These are phyloP conservation scores for Macrostomum lignano DNA, from an alignment of 1,140 invertebrate genomes.

Conservation along the genomic window DNA sequence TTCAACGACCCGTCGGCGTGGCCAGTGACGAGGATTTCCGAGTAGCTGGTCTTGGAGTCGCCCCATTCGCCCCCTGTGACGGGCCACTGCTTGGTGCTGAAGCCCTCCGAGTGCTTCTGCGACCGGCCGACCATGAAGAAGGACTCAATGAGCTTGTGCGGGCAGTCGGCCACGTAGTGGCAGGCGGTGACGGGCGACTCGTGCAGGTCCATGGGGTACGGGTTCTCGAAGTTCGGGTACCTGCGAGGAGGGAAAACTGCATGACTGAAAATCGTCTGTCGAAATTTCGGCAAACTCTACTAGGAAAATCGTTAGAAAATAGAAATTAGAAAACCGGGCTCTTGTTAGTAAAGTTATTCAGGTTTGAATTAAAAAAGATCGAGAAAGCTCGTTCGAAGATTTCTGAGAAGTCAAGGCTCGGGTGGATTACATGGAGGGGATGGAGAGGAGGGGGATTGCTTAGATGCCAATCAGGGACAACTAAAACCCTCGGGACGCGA, in stretches of 20 bases:
- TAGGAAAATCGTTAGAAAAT: constrained; percentile 6
- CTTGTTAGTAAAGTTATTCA: too few relatives aligned
- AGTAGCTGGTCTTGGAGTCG: constrained; percentile 64
- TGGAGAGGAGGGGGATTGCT: too few relatives aligned
- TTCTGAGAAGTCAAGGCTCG: too few relatives aligned
- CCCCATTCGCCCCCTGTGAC: constrained; percentile 74
- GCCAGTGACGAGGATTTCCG: constrained; percentile 77
- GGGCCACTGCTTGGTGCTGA: constrained; percentile 73
- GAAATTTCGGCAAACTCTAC: constrained; percentile 3
- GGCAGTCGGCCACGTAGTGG: constrained; percentile 80
- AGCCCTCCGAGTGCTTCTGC: constrained; percentile 41
- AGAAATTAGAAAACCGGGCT: too few relatives aligned
- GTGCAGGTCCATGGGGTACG: constrained; percentile 93
- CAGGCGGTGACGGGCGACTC: constrained; percentile 84
- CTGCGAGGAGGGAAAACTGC: constrained; percentile 12
- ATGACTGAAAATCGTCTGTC: constrained; percentile 1
- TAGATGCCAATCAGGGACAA: too few relatives aligned
- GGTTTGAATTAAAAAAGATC: too few relatives aligned
- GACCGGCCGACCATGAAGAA: constrained; percentile 54
- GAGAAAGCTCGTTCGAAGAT: too few relatives aligned
- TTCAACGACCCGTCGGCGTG: constrained; percentile 81
- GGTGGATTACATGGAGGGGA: too few relatives aligned
- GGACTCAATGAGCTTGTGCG: constrained; percentile 71
- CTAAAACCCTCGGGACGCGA: too few relatives aligned
- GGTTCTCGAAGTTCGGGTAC: constrained; percentile 92